Conservation (phyloP, 2,797 vertebrate species). For the Psittacula derbiana region DNA sequence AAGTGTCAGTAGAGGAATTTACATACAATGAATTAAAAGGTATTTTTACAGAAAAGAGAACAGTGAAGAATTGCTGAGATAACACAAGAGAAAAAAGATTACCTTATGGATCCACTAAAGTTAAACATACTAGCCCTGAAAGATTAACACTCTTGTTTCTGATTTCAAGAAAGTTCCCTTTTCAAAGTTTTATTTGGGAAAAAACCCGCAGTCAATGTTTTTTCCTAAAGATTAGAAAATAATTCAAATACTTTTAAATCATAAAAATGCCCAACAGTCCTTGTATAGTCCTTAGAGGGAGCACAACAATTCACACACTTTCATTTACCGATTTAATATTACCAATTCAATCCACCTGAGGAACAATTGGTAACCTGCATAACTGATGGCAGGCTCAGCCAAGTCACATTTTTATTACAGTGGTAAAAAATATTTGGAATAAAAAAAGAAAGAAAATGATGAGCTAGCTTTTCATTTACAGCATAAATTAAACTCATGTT, state of each 20-base stretch:
- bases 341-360: neutral
- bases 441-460: neutral
- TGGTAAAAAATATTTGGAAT: neutral
- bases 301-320: neutral
- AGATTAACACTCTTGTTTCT: slow-evolving; percentile 35
- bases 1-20: slow-evolving; percentile 62
- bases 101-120: neutral
- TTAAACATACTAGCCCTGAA: neutral
- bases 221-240: neutral
- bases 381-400: neutral
- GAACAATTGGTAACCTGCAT: neutral
- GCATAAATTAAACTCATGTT: neutral
- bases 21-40: slow-evolving; percentile 66
- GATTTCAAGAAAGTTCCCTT: slow-evolving; percentile 48
- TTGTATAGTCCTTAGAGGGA: neutral
- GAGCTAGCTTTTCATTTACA: neutral
- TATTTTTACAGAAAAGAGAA: slow-evolving; percentile 46
- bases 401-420: neutral
- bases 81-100: neutral
- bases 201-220: neutral
- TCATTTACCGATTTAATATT: neutral
- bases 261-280: neutral
- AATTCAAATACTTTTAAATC: neutral
- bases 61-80: slow-evolving; percentile 55
- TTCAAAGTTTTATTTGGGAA: slow-evolving; percentile 21